Evolutionary conservation across 2,113 vertebrate genomes (phyloP).

Genomic region (Lates calcarifer): DNA sequence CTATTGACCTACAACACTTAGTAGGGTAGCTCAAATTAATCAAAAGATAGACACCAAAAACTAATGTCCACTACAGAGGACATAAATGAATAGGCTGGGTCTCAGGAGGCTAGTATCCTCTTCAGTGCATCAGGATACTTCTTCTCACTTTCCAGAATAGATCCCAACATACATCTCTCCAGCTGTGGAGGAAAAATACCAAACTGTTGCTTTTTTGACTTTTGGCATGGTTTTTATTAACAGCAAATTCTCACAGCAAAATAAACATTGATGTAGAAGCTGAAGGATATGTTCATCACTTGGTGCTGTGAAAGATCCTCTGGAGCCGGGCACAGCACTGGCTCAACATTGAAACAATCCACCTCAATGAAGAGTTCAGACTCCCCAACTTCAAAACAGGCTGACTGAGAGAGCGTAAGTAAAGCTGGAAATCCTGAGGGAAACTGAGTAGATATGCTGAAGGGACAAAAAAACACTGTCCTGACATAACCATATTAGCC

Average conservation of each 20-base stretch:
- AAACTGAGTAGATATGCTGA: no score
- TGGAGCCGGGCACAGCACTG: conserved; percentile 90
- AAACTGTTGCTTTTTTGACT: neutral
- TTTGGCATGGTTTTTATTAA: neutral
- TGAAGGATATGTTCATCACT: conserved; percentile 73
- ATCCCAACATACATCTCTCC: conserved; percentile 93
- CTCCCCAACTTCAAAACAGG: conserved; percentile 87
- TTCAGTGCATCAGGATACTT: conserved; percentile 95
- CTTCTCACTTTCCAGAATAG: conserved; percentile 96
- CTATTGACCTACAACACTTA: no score
- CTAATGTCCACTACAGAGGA: no score
- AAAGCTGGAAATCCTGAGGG: neutral
- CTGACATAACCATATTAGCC: neutral
- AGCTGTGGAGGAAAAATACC: conserved; percentile 83
- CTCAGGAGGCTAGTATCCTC: conserved; percentile 93
- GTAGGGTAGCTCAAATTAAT: no score
- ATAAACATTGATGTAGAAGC: neutral
- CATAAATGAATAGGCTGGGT: no score
- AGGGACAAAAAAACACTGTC: no score
- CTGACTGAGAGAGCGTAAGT: conserved; percentile 59
- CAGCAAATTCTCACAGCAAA: neutral
- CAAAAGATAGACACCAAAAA: no score
- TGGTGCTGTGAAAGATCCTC: conserved; percentile 94
- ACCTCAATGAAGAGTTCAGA: conserved; percentile 94
- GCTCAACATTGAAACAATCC: conserved; percentile 93